Conservation (phyloP, 2,113 vertebrate species). For the Cynoglossus semilaevis region DNA sequence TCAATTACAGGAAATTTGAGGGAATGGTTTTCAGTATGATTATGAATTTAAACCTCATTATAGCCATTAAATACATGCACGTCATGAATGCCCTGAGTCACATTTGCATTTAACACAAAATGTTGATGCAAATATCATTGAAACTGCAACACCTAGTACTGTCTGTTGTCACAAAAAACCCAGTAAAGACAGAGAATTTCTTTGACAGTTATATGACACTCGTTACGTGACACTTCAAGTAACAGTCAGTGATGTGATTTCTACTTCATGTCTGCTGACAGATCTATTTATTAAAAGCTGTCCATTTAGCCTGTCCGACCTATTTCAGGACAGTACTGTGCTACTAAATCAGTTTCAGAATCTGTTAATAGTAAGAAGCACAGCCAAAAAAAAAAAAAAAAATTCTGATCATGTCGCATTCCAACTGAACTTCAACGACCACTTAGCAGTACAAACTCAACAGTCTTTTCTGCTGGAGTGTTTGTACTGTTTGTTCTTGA, state of each 20-base stretch:
- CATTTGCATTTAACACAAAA: background rate
- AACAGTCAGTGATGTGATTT: constrained; percentile 63
- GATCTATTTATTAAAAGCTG: constrained; percentile 64
- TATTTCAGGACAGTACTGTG: constrained; percentile 54
- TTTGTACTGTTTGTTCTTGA: no score
- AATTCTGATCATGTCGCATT: background rate
- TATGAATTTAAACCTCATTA: constrained; percentile 69
- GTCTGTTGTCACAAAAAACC: constrained; percentile 17
- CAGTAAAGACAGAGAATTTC: constrained; percentile 11
- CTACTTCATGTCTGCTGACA: constrained; percentile 59
- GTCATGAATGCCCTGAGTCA: constrained; percentile 22
- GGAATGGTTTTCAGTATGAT: constrained; percentile 83
- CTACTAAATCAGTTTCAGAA: constrained; percentile 34
- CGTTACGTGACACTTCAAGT: constrained; percentile 67
- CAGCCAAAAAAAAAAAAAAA: constrained; percentile 49
- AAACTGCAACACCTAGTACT: background rate
- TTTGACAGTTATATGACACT: constrained; percentile 37
- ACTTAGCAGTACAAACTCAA: no score
- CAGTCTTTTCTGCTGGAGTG: no score
- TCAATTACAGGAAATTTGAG: constrained; percentile 95
- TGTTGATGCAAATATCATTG: background rate
- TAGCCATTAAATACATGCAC: constrained; percentile 54
- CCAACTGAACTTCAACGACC: constrained; percentile 5
- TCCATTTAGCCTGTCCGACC: constrained; percentile 44
- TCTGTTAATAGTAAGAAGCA: constrained; percentile 24